Evolutionary conservation across 2,113 vertebrate genomes (phyloP), one percentile per base, ranked within the genome.

Genomic region (Phaethon lepturus): DNA sequence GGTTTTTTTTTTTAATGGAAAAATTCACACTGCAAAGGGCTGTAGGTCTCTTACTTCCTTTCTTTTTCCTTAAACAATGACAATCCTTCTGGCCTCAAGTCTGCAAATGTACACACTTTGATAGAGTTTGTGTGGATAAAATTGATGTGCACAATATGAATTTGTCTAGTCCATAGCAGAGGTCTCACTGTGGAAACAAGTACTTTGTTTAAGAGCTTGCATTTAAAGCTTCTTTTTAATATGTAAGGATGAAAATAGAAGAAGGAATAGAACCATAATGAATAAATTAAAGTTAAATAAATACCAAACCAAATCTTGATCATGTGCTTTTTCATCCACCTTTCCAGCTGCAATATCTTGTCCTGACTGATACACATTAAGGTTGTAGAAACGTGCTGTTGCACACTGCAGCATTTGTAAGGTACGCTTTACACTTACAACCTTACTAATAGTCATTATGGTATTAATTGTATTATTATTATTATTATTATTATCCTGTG

Each of bases 311-410:
- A n/a, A 49, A n/a, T 44, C 44, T 49, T 50, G 23, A 38, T 35
- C 7, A 72, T 16, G 38, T 69, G 8, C 5, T 50, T 93, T 79
- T 87, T 58, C 11, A 56, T 40, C 9, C 0, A 0, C 28, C 40
- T 62, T 90, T 58, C 18, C 2, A 5, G 10, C 33, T 83, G 44
- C 50, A 81, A 45, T 22, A 45, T 44, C 23, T 26, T 73, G 13
- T 91, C 19, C 49, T 47, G 13, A 22, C 26, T 69, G n/a, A 53
- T 23, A 31, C 7, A 23, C 31, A 47, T 33, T 28, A 59, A 90
- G 23, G 18, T 12, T 83, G 44, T 25, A 47, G 67, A 86, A 86
- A 55, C 5, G 6, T 13, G 33, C 12, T 69, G 75, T 31, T 64
- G 71, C 40, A 38, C 50, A 55, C 75, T 67, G 59, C 55, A 83